Evolutionary conservation across 2,888 invertebrate species (phyloP).

Genomic region (Isotomurus palustris): DNA sequence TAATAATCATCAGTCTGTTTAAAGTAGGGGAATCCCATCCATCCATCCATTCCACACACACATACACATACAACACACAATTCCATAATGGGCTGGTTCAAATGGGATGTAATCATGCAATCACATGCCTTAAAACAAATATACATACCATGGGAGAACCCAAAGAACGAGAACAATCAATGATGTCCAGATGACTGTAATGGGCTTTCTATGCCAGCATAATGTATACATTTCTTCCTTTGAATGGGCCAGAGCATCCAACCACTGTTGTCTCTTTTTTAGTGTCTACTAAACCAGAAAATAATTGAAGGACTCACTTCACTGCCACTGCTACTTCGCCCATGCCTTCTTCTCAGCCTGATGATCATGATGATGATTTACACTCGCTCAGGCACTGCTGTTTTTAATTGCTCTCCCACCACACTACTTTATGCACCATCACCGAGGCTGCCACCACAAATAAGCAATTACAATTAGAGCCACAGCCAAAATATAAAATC

Average conservation of each 20-base stretch:
- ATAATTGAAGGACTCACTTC: conserved; percentile 5
- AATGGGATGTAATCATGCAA: conserved; percentile 12
- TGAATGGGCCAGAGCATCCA: too few species aligned
- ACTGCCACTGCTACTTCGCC: too few species aligned
- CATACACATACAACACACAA: too few species aligned
- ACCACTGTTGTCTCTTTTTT: not conserved
- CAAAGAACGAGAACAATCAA: conserved; percentile 1
- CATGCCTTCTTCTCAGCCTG: too few species aligned
- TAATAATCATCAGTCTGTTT: conserved; percentile 13
- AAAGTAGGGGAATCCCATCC: not conserved
- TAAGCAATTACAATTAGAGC: too few species aligned
- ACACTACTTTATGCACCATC: not conserved
- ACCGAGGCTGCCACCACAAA: not conserved
- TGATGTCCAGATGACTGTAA: conserved; percentile 12
- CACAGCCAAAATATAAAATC: too few species aligned
- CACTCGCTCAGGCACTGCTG: not conserved
- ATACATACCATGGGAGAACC: not conserved
- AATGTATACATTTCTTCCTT: too few species aligned
- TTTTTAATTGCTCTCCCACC: conserved; percentile 2
- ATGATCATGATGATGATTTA: not conserved
- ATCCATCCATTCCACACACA: too few species aligned
- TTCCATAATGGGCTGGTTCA: not conserved
- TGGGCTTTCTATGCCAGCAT: conserved; percentile 6
- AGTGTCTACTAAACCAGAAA: conserved; percentile 3
- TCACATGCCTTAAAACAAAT: not conserved